Conservation (phyloP, 2,888 invertebrate species). For the Rhopalosiphum nymphaeae region DNA sequence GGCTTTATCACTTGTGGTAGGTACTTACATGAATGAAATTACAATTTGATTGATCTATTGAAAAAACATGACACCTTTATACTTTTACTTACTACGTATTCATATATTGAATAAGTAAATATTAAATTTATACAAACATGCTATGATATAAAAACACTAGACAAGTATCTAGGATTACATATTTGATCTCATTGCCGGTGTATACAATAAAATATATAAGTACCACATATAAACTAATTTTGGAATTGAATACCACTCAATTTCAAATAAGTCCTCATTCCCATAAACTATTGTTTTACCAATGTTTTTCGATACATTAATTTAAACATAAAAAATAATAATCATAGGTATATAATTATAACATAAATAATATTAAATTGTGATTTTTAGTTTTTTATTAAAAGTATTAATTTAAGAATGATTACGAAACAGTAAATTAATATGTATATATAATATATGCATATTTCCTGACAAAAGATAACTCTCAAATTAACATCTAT, state of each 20-base stretch:
- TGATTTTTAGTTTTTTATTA: neutral
- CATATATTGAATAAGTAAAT: neutral
- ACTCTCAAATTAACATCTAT: neutral
- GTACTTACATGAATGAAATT: neutral
- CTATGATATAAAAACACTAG: neutral
- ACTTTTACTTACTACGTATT: neutral
- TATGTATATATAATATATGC: neutral
- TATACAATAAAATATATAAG: neutral
- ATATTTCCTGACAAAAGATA: neutral
- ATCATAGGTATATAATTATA: neutral
- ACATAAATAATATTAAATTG: neutral
- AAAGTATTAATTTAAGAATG: neutral
- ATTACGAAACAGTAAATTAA: neutral
- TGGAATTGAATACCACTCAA: neutral
- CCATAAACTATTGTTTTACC: neutral
- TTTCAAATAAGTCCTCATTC: neutral
- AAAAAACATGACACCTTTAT: neutral
- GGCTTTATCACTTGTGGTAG: neutral
- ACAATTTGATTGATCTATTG: slow-evolving; percentile 10
- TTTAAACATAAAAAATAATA: neutral
- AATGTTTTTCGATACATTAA: neutral
- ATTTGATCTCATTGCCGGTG: neutral
- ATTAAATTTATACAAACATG: neutral
- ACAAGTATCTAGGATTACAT: neutral
- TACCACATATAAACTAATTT: neutral